Percentiles rank a stretch among this genome's conserved stretches.
phyloP scores from a whole-genome alignment of 2,113 vertebrate genomes.

The Sphaerodactylus townsendi region DNA sequence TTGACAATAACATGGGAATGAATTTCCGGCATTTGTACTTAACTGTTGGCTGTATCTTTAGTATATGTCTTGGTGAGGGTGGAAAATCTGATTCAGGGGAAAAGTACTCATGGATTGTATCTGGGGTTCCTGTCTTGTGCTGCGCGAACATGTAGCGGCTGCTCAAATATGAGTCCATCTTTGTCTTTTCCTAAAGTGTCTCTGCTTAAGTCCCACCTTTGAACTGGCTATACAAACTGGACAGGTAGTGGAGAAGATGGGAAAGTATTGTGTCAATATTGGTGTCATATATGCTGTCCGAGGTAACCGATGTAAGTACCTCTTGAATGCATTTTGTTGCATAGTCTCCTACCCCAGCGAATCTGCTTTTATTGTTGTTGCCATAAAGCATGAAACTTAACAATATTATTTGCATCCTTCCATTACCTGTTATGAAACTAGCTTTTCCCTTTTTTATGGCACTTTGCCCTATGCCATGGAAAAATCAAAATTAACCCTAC shows the following conservation, averaged over 20 bases:
- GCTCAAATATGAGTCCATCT: background rate
- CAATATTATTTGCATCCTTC: background rate
- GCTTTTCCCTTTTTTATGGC: background rate
- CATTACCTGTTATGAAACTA: background rate
- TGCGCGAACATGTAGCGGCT: background rate
- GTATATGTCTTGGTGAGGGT: too few species aligned
- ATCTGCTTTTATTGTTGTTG: background rate
- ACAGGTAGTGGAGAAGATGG: conserved; percentile 69
- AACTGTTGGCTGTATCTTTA: too few species aligned
- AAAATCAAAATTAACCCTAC: background rate
- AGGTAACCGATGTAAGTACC: conserved; percentile 72
- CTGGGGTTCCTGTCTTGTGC: too few species aligned
- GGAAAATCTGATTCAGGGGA: too few species aligned
- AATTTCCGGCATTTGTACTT: too few species aligned
- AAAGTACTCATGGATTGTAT: too few species aligned
- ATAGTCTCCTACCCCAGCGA: background rate
- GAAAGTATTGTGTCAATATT: conserved; percentile 67
- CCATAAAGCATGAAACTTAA: background rate
- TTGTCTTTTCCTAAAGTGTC: conserved; percentile 61
- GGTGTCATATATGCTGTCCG: conserved; percentile 73
- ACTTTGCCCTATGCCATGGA: background rate
- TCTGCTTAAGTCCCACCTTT: conserved; percentile 79
- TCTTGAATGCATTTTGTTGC: fast-evolving
- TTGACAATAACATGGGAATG: too few species aligned
- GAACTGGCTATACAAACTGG: conserved; percentile 81